These are phyloP conservation scores for Archivesica marissinica DNA, from an alignment of 1,140 invertebrate species.

Conservation along the genomic window DNA sequence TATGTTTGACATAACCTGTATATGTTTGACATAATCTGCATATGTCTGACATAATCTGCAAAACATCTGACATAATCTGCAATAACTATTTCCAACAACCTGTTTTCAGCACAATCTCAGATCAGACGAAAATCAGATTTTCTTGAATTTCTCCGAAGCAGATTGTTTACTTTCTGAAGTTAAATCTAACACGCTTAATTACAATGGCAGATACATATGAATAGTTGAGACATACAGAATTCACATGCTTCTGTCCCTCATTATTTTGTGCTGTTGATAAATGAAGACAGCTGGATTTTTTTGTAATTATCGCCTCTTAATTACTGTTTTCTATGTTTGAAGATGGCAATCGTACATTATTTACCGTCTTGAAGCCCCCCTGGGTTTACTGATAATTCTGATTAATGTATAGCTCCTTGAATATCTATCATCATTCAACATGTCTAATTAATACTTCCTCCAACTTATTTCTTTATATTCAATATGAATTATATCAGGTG, in stretches of 20 bases:
- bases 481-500: no score
- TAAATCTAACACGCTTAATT: conserved; percentile 42
- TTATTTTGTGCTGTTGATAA: conserved; percentile 34
- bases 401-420: conserved; percentile 37
- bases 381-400: conserved; percentile 54
- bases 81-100: no score
- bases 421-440: conserved; percentile 41
- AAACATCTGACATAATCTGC: no score
- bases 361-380: conserved; percentile 1
- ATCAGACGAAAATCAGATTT: neutral
- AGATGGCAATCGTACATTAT: conserved; percentile 51
- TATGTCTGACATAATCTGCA: no score
- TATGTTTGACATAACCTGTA: no score
- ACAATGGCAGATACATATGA: conserved; percentile 18
- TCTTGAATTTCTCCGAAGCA: neutral
- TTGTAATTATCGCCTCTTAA: conserved; percentile 61
- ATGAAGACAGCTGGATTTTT: conserved; percentile 59
- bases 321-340: conserved; percentile 56
- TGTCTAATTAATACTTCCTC: conserved; percentile 4
- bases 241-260: neutral
- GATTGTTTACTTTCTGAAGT: conserved; percentile 23
- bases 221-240: neutral
- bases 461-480: conserved; percentile 25
- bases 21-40: no score
- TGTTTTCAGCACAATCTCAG: no score